Conservation (phyloP, 1,140 invertebrate genomes). For the Drosophila paulistorum region DNA sequence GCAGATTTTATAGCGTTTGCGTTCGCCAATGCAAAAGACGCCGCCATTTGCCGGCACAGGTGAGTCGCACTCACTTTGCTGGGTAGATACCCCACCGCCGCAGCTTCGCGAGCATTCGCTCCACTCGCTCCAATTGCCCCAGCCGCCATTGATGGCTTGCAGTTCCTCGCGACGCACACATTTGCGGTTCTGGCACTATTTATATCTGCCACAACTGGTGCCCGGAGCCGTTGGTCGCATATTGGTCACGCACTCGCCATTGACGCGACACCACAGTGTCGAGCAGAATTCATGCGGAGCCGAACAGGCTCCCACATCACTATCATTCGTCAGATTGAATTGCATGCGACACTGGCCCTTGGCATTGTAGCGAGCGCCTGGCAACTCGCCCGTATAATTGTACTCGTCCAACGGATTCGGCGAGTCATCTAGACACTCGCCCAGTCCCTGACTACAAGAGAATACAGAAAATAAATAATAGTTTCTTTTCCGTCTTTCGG, state of each 20-base stretch:
- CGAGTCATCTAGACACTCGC: conserved; percentile 92
- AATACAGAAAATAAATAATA: not conserved
- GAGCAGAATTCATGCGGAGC: conserved; percentile 90
- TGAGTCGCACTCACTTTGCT: conserved; percentile 88
- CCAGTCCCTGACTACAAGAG: conserved; percentile 89
- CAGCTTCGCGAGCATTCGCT: conserved; percentile 92
- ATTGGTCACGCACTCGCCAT: conserved; percentile 92
- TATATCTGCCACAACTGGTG: conserved; percentile 92
- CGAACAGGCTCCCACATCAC: conserved; percentile 88
- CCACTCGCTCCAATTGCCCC: conserved; percentile 93
- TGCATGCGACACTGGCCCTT: conserved; percentile 93
- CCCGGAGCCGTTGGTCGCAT: conserved; percentile 93
- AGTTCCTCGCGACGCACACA: conserved; percentile 92
- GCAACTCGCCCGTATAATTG: conserved; percentile 90
- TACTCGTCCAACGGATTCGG: conserved; percentile 87
- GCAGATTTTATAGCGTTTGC: conserved; percentile 87
- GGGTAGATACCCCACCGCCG: conserved; percentile 91
- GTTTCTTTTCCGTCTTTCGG: not conserved
- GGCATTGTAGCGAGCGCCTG: conserved; percentile 93
- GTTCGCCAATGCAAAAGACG: conserved; percentile 85
- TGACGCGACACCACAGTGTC: conserved; percentile 92
- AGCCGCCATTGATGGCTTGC: conserved; percentile 91
- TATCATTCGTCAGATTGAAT: conserved; percentile 87
- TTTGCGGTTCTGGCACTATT: conserved; percentile 94
- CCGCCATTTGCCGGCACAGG: conserved; percentile 91